Evolutionary conservation across 2,797 vertebrate species (phyloP).

Genomic region (Gastrophryne carolinensis): DNA sequence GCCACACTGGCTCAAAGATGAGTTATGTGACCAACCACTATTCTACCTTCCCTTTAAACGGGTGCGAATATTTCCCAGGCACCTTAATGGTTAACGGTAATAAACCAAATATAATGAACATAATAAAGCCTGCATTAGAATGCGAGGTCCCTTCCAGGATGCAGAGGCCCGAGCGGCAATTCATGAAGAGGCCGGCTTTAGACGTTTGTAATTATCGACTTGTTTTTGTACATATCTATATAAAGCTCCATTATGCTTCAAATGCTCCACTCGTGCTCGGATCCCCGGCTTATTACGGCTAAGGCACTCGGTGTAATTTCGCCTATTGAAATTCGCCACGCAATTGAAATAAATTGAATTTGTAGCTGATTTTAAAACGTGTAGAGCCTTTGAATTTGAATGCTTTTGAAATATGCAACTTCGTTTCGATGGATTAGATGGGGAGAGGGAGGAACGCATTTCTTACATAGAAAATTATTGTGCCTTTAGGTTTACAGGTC

Average conservation of each 20-base stretch:
- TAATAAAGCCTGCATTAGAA: neutral
- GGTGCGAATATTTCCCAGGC: neutral
- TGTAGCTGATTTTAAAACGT: constrained; percentile 25
- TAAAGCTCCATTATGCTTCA: constrained; percentile 17
- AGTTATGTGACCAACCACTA: no score
- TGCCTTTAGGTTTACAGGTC: neutral
- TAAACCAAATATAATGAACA: neutral
- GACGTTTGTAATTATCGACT: constrained; percentile 2
- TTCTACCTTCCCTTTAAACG: no score
- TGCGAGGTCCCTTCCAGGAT: neutral
- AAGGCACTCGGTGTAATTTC: constrained; percentile 26
- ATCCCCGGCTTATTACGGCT: constrained; percentile 18
- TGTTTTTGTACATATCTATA: constrained; percentile 2
- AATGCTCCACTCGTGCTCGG: neutral
- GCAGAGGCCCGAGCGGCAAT: no score
- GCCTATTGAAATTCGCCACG: constrained; percentile 20
- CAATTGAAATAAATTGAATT: constrained; percentile 38
- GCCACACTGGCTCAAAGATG: no score
- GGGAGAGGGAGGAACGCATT: neutral
- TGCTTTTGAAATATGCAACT: constrained; percentile 6
- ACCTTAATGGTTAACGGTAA: neutral
- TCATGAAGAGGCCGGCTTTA: neutral
- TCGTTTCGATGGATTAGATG: neutral
- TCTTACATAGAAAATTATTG: neutral
- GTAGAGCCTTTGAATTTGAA: constrained; percentile 21